Evolutionary conservation across 1,140 invertebrate genomes (phyloP).

Genomic region (Brachionus calyciflorus): DNA sequence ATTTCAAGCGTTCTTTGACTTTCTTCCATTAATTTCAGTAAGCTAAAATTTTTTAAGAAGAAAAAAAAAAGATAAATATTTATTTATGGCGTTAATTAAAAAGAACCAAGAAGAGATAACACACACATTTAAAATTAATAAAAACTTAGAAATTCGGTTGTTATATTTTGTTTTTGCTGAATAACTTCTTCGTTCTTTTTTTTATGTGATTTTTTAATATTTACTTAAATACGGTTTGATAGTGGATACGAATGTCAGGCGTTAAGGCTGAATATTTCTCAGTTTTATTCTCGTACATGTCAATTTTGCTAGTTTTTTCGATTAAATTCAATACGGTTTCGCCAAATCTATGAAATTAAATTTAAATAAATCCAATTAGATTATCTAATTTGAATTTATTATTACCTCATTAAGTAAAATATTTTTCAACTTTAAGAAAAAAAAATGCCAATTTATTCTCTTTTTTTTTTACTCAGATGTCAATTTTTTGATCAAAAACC

Average conservation of each 20-base stretch:
- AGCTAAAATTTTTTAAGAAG: no score
- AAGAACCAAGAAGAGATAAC: constrained; percentile 2
- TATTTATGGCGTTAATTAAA: constrained; percentile 43
- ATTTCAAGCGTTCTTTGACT: constrained; percentile 86
- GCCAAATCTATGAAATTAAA: constrained; percentile 30
- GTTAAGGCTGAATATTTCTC: constrained; percentile 45
- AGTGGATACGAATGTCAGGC: constrained; percentile 42
- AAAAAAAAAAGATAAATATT: constrained; percentile 47
- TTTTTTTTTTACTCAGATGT: no score
- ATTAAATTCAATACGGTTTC: constrained; percentile 45
- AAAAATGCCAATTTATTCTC: no score
- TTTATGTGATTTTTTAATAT: not conserved
- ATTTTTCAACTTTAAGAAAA: no score
- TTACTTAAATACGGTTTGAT: constrained; percentile 47
- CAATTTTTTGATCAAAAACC: no score
- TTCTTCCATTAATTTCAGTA: constrained; percentile 88
- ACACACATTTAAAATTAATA: not conserved
- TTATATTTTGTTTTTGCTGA: no score
- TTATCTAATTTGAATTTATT: no score
- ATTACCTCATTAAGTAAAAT: no score
- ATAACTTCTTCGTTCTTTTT: not conserved
- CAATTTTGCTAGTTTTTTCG: constrained; percentile 45
- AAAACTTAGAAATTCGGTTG: no score
- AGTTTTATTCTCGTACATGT: constrained; percentile 42
- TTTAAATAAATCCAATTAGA: no score